Evolutionary conservation across 2,797 vertebrate genomes (phyloP).

Genomic region (Chromobotia macracanthus): DNA sequence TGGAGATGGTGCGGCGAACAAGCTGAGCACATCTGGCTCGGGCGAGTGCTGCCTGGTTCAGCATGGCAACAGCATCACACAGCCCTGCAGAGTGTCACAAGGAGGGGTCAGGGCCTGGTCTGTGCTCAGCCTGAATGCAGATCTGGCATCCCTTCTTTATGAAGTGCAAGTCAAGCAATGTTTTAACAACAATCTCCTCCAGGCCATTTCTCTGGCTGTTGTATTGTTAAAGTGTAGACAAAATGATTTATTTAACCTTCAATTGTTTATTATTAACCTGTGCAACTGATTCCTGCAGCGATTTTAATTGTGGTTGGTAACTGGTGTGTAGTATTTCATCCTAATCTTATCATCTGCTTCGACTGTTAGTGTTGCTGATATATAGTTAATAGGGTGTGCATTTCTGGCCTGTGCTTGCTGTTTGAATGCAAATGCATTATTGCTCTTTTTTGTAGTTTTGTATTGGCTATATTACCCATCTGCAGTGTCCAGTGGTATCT

Average conservation of each 20-base stretch:
- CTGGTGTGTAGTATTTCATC: not conserved
- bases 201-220: not conserved
- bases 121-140: constrained; percentile 28
- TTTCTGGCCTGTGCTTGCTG: not conserved
- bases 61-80: constrained; percentile 64
- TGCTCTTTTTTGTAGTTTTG: constrained; percentile 13
- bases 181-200: constrained; percentile 1
- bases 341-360: not conserved
- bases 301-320: not conserved
- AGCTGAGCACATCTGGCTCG: constrained; percentile 62
- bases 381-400: not conserved
- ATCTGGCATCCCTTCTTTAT: not conserved
- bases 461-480: constrained; percentile 18
- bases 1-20: constrained; percentile 55
- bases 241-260: not conserved
- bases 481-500: constrained; percentile 27
- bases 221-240: not conserved
- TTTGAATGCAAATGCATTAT: constrained; percentile 28
- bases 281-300: not conserved
- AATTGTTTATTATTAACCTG: constrained; percentile 16
- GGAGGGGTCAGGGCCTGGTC: constrained; percentile 47
- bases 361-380: not conserved
- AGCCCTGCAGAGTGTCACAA: constrained; percentile 50
- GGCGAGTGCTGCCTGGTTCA: constrained; percentile 57
- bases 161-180: not conserved